Conservation (phyloP, 2,888 invertebrate species). For the Nebria brevicollis region DNA sequence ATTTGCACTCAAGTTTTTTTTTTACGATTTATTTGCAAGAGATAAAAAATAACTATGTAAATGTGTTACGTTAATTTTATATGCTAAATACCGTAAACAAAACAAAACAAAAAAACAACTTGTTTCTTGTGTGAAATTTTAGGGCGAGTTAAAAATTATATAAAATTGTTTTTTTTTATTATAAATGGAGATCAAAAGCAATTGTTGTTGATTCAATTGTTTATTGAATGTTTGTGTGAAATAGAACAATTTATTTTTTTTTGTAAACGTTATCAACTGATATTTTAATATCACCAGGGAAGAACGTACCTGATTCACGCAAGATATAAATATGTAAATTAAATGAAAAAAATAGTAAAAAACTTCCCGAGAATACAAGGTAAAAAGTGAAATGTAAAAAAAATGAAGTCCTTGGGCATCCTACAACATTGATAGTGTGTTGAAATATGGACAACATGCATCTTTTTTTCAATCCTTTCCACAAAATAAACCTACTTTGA, state of each 20-base stretch:
- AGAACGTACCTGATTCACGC: neutral
- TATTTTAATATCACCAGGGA: too few species aligned
- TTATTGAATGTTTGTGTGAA: neutral
- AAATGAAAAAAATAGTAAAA: constrained; percentile 20
- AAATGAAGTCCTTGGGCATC: constrained; percentile 34
- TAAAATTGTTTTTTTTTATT: too few species aligned
- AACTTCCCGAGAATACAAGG: constrained; percentile 9
- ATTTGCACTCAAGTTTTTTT: neutral
- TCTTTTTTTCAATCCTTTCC: neutral
- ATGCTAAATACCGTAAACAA: too few species aligned
- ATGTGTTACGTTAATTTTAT: neutral
- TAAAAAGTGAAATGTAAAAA: constrained; percentile 30
- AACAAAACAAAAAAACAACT: too few species aligned
- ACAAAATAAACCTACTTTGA: neutral
- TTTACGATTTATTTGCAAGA: constrained; percentile 6
- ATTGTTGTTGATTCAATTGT: neutral
- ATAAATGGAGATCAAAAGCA: too few species aligned
- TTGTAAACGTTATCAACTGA: neutral
- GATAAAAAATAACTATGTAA: neutral
- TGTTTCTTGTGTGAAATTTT: too few species aligned
- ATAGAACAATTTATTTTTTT: constrained; percentile 7
- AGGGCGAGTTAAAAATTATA: too few species aligned
- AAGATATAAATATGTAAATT: neutral
- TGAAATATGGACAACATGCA: constrained; percentile 14
- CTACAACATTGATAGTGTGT: constrained; percentile 14